Conservation (phyloP, 2,113 vertebrate species). For the Progne subis region DNA sequence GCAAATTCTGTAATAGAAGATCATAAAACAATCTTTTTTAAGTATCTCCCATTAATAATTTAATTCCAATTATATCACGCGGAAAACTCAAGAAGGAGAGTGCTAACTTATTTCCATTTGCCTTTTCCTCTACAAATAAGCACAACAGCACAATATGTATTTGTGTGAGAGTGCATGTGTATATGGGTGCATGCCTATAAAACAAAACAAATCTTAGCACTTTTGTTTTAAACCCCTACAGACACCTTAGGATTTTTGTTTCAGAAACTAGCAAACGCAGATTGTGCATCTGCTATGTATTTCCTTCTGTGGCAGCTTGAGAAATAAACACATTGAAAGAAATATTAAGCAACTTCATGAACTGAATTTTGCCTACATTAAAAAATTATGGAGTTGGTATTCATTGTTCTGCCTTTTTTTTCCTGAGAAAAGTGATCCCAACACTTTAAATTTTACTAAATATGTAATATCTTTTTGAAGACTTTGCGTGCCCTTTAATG, state of each 20-base stretch:
- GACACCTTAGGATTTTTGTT: neutral
- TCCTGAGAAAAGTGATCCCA: constrained; percentile 50
- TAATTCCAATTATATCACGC: constrained; percentile 90
- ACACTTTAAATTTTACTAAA: constrained; percentile 69
- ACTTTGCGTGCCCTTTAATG: constrained; percentile 76
- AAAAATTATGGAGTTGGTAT: constrained; percentile 52
- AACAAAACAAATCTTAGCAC: constrained; percentile 39
- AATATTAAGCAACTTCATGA: constrained; percentile 56
- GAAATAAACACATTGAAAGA: constrained; percentile 49
- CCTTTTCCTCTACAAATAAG: constrained; percentile 66
- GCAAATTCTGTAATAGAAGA: constrained; percentile 91
- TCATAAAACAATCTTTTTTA: constrained; percentile 92
- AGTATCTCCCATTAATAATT: constrained; percentile 92
- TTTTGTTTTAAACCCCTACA: neutral
- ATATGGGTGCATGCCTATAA: neutral
- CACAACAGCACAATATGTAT: neutral
- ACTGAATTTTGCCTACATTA: constrained; percentile 38
- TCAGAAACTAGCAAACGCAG: neutral
- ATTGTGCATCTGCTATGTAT: neutral
- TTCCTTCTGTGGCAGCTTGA: neutral
- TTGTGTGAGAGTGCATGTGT: neutral
- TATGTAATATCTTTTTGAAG: constrained; percentile 71
- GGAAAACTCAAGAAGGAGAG: constrained; percentile 78
- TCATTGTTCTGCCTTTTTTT: constrained; percentile 54
- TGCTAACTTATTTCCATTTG: constrained; percentile 77